Evolutionary conservation across 2,113 vertebrate species (phyloP).

Genomic region (Anoura caudifer): DNA sequence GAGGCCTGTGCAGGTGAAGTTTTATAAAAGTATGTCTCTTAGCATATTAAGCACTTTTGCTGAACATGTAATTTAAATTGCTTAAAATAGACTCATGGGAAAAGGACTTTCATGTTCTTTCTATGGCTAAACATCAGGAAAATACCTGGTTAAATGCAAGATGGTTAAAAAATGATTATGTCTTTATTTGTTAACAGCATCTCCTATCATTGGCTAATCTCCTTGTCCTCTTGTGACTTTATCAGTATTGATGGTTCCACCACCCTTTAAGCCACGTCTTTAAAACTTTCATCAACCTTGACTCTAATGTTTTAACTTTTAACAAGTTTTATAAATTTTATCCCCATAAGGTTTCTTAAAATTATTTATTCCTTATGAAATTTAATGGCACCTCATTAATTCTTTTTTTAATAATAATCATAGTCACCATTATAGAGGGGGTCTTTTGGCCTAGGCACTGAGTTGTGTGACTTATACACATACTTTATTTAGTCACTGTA

Average conservation of each 20-base stretch:
- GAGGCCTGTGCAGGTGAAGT: neutral
- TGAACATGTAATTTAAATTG: conserved; percentile 20
- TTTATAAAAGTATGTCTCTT: neutral
- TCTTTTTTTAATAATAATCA: neutral
- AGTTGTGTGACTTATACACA: neutral
- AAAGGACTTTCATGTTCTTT: conserved; percentile 20
- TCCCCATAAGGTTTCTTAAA: neutral
- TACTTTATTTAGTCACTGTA: neutral
- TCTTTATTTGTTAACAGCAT: neutral
- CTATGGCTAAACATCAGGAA: conserved; percentile 27
- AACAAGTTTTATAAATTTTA: neutral
- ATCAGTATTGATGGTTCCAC: neutral
- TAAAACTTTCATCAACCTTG: neutral
- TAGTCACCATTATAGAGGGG: neutral
- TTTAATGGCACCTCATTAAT: neutral
- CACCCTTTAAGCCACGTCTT: neutral
- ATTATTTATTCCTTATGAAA: neutral
- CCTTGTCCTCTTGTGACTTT: neutral
- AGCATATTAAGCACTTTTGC: neutral
- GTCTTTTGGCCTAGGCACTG: neutral
- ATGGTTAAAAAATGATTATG: neutral
- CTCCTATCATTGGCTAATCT: neutral
- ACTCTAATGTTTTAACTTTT: neutral
- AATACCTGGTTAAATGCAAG: conserved; percentile 6
- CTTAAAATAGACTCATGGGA: conserved; percentile 19